These are phyloP conservation scores for Sebastes nivosus DNA, from an alignment of 2,797 vertebrate species.

Conservation along the genomic window DNA sequence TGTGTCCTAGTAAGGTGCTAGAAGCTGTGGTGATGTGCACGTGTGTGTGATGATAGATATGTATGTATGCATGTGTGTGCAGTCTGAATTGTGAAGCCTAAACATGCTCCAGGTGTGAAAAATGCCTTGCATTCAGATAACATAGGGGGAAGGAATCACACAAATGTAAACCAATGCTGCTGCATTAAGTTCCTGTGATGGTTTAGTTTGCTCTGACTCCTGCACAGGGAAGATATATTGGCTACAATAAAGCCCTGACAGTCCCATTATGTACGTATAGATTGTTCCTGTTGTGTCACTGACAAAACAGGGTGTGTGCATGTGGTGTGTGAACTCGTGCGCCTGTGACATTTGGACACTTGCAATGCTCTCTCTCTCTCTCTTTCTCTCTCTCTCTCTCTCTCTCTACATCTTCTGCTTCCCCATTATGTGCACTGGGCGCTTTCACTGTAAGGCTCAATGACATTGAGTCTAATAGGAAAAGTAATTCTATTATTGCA, in stretches of 20 bases:
- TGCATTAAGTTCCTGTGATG: constrained; percentile 28
- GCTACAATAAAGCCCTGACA: constrained; percentile 43
- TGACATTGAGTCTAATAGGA: constrained; percentile 61
- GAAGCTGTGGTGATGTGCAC: constrained; percentile 29
- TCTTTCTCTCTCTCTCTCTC: background rate
- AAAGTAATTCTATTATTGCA: constrained; percentile 69
- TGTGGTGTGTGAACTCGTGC: constrained; percentile 45
- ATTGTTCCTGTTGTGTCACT: constrained; percentile 50
- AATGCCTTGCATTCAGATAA: constrained; percentile 40
- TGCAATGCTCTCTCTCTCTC: constrained; percentile 1
- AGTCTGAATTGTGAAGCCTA: constrained; percentile 12
- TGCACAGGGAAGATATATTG: constrained; percentile 24
- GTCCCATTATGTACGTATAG: constrained; percentile 52
- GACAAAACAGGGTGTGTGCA: constrained; percentile 66
- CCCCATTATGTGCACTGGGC: constrained; percentile 42
- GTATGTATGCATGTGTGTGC: constrained; percentile 14
- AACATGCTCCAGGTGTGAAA: constrained; percentile 43
- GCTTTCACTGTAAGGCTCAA: constrained; percentile 48
- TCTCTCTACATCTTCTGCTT: constrained; percentile 15
- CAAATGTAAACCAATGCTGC: constrained; percentile 27
- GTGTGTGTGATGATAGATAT: constrained; percentile 12
- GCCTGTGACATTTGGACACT: constrained; percentile 63
- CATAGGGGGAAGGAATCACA: background rate
- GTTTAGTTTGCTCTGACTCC: constrained; percentile 37
- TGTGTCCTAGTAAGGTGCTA: constrained; percentile 43